Base-by-base conservation (phyloP, 2,113 vertebrate species). In the Todiramphus saurophagus region DNA sequence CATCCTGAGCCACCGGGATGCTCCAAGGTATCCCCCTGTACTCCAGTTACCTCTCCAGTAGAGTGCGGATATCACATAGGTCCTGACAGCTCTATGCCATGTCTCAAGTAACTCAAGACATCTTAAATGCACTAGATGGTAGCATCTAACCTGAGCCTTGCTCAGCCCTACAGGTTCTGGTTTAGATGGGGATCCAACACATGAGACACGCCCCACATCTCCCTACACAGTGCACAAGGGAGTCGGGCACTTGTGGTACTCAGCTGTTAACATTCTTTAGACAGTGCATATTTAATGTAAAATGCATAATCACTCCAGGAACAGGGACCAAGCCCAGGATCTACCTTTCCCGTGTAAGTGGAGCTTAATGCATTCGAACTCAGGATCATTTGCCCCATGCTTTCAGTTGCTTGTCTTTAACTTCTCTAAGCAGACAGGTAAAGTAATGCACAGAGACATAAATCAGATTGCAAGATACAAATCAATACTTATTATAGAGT, bases 401-500 rank as follows among this genome's bases (percentile, higher is more conserved):
- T 94, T 96, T 96, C 90, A 90, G 93, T 70, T 96, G 62, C 67
- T 83, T 73, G 44, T 60, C 78, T 93, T 96, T 91, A 93, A 96
- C 93, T 77, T 88, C 69, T 93, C 87, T 90, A 86, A 96, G 82
- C 13, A 94, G 93, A 77, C 70, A 97, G 83, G 86, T 96, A 73
- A 93, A 91, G 80, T 94, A 94, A 97, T 87, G 86, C 53, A n/a
- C 24, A 79, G 83, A 90, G 88, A 89, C 89, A 83, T 94, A 92
- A 93, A 96, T 96, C 90, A 94, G 66, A 96, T 85, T 76, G 67
- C 48, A 87, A 92, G 91, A 94, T 87, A 93, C 83, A 91, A 93
- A 97, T 97, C 96, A 89, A 96, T 96, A 96, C 66, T 89, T 93
- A 94, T 92, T 96, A 94, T 50, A 78, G 94, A 91, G 80, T 60